These are phyloP conservation scores for Phlogophora meticulosa DNA, from an alignment of 2,888 invertebrate species.

Conservation along the genomic window DNA sequence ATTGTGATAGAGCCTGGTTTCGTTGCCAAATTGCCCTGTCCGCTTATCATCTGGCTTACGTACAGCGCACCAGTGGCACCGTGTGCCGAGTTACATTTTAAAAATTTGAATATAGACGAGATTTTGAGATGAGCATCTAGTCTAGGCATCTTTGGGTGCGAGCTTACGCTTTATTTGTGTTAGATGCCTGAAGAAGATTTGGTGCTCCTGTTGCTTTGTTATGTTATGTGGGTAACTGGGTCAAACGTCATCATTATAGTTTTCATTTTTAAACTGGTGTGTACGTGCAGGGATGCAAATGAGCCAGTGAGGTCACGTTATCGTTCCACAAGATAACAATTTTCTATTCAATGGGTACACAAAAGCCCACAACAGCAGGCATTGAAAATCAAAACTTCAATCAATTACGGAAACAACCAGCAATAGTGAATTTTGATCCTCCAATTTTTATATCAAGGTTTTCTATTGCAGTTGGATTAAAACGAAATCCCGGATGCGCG, in stretches of 20 bases:
- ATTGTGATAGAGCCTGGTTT: slow-evolving; percentile 79
- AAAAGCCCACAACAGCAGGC: neutral
- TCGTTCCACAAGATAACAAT: neutral
- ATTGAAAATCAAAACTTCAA: slow-evolving; percentile 24
- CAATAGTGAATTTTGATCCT: slow-evolving; percentile 31
- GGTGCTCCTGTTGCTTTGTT: slow-evolving; percentile 1
- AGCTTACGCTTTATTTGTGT: slow-evolving; percentile 19
- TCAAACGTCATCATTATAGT: slow-evolving; percentile 14
- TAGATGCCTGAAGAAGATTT: slow-evolving; percentile 3
- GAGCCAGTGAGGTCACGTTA: no score
- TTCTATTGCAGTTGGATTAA: slow-evolving; percentile 63
- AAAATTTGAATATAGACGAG: slow-evolving; percentile 74
- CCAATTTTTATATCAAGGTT: slow-evolving; percentile 46
- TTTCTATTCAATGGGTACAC: neutral
- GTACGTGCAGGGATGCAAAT: neutral
- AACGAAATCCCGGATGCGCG: slow-evolving; percentile 57
- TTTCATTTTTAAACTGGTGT: slow-evolving; percentile 26
- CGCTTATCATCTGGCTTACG: slow-evolving; percentile 88
- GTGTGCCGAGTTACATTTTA: slow-evolving; percentile 66
- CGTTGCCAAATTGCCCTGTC: slow-evolving; percentile 88
- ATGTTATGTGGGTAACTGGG: slow-evolving; percentile 42
- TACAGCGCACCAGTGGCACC: slow-evolving; percentile 58
- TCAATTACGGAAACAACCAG: slow-evolving; percentile 47
- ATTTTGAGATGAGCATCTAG: slow-evolving; percentile 56
- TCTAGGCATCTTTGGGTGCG: slow-evolving; percentile 17